These are phyloP conservation scores for Crenichthys baileyi DNA, from an alignment of 2,797 vertebrate genomes.

Conservation along the genomic window DNA sequence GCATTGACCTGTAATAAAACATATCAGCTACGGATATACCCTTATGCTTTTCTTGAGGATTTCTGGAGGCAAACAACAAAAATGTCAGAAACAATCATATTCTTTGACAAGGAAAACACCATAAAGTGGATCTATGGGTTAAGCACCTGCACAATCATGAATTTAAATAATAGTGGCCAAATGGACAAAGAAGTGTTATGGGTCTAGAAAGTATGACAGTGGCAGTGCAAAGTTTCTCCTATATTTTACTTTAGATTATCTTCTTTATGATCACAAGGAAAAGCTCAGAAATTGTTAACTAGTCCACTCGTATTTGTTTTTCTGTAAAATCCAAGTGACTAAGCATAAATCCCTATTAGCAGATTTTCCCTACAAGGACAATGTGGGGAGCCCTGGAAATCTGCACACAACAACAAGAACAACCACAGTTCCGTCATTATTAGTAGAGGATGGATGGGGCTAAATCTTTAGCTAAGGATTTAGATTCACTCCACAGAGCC, in stretches of 20 bases:
- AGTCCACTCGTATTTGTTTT: constrained; percentile 42
- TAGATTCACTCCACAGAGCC: constrained; percentile 71
- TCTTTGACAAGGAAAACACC: background rate
- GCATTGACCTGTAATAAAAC: constrained; percentile 11
- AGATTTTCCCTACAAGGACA: constrained; percentile 58
- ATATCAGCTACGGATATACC: background rate
- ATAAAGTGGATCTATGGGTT: background rate
- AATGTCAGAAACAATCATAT: background rate
- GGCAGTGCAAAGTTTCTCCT: constrained; percentile 24
- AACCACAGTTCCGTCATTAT: constrained; percentile 68
- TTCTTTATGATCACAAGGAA: constrained; percentile 33
- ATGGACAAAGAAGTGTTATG: constrained; percentile 37
- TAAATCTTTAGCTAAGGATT: constrained; percentile 68
- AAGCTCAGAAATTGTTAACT: constrained; percentile 26
- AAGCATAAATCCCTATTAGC: constrained; percentile 66
- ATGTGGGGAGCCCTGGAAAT: constrained; percentile 49
- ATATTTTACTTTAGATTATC: constrained; percentile 35
- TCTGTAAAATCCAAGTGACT: constrained; percentile 46
- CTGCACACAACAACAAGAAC: constrained; percentile 57
- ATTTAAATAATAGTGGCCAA: constrained; percentile 37
- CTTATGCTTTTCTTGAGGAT: background rate
- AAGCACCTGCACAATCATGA: constrained; percentile 31
- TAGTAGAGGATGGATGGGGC: constrained; percentile 55
- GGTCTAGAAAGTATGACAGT: constrained; percentile 4
- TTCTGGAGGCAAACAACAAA: background rate